Evolutionary conservation across 2,888 invertebrate genomes (phyloP).

Genomic region (Ecliptopera silaceata): DNA sequence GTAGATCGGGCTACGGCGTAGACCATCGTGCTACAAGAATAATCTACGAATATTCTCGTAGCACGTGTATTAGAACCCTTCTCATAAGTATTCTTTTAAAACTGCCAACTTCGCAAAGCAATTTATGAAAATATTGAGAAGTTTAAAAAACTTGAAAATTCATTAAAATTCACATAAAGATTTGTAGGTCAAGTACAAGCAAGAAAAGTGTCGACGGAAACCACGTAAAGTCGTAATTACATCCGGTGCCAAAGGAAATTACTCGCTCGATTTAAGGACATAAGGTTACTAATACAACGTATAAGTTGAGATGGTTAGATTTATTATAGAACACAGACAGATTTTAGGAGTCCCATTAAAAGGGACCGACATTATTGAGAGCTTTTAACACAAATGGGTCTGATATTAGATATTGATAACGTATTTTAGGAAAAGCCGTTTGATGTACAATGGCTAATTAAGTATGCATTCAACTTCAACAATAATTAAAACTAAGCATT

Average conservation of each 20-base stretch:
- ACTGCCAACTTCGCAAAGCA: neutral
- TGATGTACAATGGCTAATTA: neutral
- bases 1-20: too few species aligned
- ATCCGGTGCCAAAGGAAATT: slow-evolving; percentile 11
- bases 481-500: too few species aligned
- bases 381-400: slow-evolving; percentile 56
- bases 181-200: slow-evolving; percentile 60
- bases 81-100: neutral
- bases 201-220: slow-evolving; percentile 27
- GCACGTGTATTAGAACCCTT: too few species aligned
- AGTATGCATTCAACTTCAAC: neutral
- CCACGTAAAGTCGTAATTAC: slow-evolving; percentile 30
- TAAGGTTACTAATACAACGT: slow-evolving; percentile 18
- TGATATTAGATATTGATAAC: slow-evolving; percentile 41
- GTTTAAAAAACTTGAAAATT: slow-evolving; percentile 33
- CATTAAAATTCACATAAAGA: slow-evolving; percentile 47
- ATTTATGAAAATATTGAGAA: slow-evolving; percentile 14
- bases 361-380: slow-evolving; percentile 51
- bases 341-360: slow-evolving; percentile 49
- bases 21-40: too few species aligned
- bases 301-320: slow-evolving; percentile 31
- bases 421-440: slow-evolving; percentile 19
- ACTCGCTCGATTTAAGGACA: neutral
- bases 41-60: neutral
- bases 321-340: slow-evolving; percentile 39